Percentiles rank a stretch among this genome's conserved stretches.
Conservation (phyloP, 2,888 invertebrate species). For the Tinea trinotella region DNA sequence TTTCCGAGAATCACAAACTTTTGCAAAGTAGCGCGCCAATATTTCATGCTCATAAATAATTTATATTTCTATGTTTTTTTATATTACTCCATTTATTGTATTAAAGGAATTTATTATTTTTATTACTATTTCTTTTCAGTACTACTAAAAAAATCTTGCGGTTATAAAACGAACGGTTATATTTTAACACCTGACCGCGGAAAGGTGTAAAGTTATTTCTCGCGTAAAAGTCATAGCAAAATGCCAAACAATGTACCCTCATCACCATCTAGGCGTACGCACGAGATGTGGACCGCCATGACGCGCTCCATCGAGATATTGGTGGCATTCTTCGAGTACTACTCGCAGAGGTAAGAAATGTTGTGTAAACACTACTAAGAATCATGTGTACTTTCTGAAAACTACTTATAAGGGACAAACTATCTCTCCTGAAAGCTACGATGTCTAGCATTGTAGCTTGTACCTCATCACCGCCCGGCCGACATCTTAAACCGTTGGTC, state of each 20-base stretch:
- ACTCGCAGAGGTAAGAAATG: constrained; percentile 82
- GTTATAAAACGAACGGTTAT: neutral
- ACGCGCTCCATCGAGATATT: constrained; percentile 85
- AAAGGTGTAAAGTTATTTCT: neutral
- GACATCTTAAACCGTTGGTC: no score
- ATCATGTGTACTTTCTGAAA: no score
- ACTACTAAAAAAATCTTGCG: neutral
- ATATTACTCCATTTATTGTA: neutral
- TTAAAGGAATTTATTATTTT: neutral
- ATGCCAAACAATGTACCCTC: constrained; percentile 40
- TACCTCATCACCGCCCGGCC: no score
- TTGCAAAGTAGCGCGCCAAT: neutral
- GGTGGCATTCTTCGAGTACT: constrained; percentile 87
- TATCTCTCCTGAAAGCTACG: no score
- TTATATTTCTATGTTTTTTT: neutral
- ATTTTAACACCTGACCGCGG: neutral
- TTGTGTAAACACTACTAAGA: no score
- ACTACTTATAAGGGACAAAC: no score
- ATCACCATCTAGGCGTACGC: constrained; percentile 64
- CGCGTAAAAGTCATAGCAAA: neutral
- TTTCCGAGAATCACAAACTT: neutral
- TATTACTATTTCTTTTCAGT: neutral
- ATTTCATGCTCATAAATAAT: neutral
- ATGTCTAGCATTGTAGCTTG: no score
- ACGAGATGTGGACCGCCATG: constrained; percentile 87